A percentile compares a stretch with the other conserved stretches of the same genome.
Conservation (phyloP, 2,888 invertebrate genomes). For the Ochlodes sylvanus region DNA sequence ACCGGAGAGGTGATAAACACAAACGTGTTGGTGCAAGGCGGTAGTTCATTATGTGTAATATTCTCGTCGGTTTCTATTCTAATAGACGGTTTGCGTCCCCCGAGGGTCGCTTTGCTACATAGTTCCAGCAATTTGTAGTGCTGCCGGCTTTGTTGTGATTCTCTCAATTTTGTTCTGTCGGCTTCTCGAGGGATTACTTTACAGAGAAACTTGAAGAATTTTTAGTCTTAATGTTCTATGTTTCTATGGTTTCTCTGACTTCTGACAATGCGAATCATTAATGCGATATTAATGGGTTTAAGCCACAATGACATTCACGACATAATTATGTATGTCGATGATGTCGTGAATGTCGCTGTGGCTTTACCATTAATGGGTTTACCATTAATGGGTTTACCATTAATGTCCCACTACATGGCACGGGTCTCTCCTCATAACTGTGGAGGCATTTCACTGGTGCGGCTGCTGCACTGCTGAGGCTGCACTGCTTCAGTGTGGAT, state of each 20-base stretch:
- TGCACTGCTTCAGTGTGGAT: no score
- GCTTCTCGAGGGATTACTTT: slow-evolving; percentile 15
- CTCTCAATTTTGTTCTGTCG: slow-evolving; percentile 12
- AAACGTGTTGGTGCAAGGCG: not conserved
- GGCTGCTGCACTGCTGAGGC: no score
- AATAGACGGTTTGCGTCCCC: not conserved
- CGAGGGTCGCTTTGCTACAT: slow-evolving; percentile 11
- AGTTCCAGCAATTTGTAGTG: slow-evolving; percentile 12
- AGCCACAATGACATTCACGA: no score
- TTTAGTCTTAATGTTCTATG: not conserved
- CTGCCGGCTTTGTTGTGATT: slow-evolving; percentile 24
- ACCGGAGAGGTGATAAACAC: not conserved
- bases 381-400: no score
- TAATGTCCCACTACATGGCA: no score
- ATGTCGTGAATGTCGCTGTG: no score
- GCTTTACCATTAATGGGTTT: no score
- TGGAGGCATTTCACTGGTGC: no score
- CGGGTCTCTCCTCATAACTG: no score
- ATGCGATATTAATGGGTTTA: no score
- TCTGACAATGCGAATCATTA: not conserved
- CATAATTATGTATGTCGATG: no score
- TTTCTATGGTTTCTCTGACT: not conserved
- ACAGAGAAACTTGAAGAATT: slow-evolving; percentile 13
- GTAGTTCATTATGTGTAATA: not conserved
- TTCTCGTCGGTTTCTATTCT: slow-evolving; percentile 3